Conservation (phyloP, 2,113 vertebrate species). For the Conger conger region DNA sequence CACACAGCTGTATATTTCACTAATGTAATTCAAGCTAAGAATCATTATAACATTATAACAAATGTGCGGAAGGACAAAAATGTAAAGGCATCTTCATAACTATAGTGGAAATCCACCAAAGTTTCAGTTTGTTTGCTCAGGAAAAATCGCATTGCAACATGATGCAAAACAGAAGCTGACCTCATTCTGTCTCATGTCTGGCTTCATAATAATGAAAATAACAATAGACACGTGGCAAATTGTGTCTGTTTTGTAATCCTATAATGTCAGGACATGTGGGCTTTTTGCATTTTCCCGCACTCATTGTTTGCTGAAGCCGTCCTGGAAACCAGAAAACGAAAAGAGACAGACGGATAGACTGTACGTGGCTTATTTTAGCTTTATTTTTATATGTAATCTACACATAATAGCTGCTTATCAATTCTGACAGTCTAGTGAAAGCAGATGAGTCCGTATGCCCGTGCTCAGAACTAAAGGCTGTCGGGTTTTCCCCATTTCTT, state of each 20-base stretch:
- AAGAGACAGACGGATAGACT: neutral
- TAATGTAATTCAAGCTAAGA: no score
- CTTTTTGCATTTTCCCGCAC: neutral
- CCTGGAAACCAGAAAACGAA: neutral
- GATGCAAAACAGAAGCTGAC: no score
- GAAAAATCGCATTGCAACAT: no score
- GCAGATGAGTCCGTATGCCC: neutral
- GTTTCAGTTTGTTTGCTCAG: no score
- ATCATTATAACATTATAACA: no score
- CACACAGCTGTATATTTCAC: no score
- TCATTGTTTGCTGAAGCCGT: neutral
- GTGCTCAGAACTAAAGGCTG: neutral
- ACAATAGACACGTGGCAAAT: neutral
- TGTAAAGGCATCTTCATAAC: no score
- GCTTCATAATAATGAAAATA: no score
- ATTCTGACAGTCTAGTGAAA: neutral
- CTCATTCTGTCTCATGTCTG: no score
- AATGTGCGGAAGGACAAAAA: no score
- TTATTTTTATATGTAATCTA: neutral
- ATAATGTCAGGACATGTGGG: neutral
- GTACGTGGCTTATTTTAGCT: neutral
- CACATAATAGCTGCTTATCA: neutral
- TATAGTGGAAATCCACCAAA: no score
- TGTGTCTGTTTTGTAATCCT: neutral
- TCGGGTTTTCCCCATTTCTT: neutral